Evolutionary conservation across 2,888 invertebrate genomes (phyloP), one percentile per base, ranked within the genome.

Genomic region (Gastracanthus pulcherrimus): DNA sequence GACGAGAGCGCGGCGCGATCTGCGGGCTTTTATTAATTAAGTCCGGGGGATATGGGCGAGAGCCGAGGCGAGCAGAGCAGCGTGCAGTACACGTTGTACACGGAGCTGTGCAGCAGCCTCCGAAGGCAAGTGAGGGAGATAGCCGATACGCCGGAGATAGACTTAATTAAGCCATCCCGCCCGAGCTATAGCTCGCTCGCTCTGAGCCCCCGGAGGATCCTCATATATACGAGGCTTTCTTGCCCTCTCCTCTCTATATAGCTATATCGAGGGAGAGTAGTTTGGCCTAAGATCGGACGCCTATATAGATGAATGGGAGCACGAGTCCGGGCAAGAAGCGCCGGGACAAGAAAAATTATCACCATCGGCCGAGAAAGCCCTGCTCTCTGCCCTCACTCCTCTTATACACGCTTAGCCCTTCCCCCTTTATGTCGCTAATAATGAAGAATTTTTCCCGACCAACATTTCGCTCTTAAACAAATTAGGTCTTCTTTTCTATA

Each of bases 111-210:
- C 19, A 51, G 36, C 16, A n/a, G 38, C 76, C 36, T 67, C 19
- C 74, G 48, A 74, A 62, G 62, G 45, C 62, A 34, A 70, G 13
- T 36, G 64, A 11, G 69, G n/a, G 48, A 77, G 76, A 70, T 7
- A 34, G 60, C 23, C 79, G 79, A 80, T 80, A 67, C 72, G 66
- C 67, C 41, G 11, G 74, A 74, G 79, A 80, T 80, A 74, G 79
- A 74, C 79, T 74, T 80, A 80, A 80, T 80, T 80, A 80, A 80
- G 77, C 72, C 58, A 77, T 76, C 76, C 62, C 71, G 70, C n/a
- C 29, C 58, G 36, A 62, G 62, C 55, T 7, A 55, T 19, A 23
- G 26, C 23, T 19, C 72, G 66, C 62, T 38, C 19, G 29, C n/a
- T 36, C 19, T 16, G 13, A 64, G 51, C 78, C 70, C 69, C 71